Percentiles rank a stretch among this genome's conserved stretches.
These are phyloP conservation scores for Dicentrarchus labrax DNA, from an alignment of 2,113 vertebrate genomes.

Conservation along the genomic window DNA sequence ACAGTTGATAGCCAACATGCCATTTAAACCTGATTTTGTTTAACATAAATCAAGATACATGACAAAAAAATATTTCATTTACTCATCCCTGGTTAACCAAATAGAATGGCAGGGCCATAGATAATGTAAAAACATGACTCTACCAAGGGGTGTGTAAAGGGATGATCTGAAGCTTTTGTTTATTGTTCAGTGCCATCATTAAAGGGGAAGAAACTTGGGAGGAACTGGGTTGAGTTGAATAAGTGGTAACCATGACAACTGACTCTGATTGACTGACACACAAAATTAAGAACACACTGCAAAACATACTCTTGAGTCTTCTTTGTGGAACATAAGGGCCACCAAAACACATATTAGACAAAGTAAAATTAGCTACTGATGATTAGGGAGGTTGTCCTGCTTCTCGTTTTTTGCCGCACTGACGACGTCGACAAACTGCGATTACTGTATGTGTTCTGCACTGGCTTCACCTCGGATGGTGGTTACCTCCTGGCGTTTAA, in stretches of 20 bases:
- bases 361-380: not conserved
- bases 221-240: not conserved
- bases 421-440: not conserved
- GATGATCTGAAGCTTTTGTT: not conserved
- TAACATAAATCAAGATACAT: not conserved
- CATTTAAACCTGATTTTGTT: not conserved
- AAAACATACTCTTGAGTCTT: not conserved
- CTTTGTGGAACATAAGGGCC: not conserved
- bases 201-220: not conserved
- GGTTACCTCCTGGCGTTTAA: constrained; percentile 5
- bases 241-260: not conserved
- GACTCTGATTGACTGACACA: no score
- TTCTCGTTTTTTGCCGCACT: no score
- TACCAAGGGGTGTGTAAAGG: not conserved
- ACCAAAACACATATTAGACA: not conserved
- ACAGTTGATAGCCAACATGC: not conserved
- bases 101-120: not conserved
- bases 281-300: not conserved
- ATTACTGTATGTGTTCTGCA: not conserved
- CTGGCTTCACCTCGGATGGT: not conserved
- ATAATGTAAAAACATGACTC: no score
- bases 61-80: not conserved
- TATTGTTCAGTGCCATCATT: not conserved
- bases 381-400: not conserved
- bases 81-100: not conserved